Percentiles rank a stretch among this genome's conserved stretches.
Conservation (phyloP, 2,797 vertebrate species). For the Dicrostonyx torquatus region DNA sequence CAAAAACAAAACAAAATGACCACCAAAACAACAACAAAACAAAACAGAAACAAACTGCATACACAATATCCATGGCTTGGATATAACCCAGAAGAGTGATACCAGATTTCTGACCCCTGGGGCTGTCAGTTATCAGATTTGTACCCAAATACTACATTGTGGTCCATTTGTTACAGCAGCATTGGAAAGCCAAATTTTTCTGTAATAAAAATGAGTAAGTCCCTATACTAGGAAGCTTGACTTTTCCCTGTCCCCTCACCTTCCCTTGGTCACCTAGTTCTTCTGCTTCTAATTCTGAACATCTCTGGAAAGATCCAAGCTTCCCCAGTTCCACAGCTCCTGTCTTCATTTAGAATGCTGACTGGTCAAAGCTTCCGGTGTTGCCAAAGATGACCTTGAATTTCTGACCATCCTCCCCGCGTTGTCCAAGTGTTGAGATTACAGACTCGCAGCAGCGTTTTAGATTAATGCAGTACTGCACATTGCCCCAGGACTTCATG, state of each 20-base stretch:
- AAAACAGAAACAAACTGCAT: background rate
- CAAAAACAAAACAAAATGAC: no score
- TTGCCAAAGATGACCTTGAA: background rate
- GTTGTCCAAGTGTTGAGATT: background rate
- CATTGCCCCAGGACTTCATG: no score
- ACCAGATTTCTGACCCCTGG: background rate
- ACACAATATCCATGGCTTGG: background rate
- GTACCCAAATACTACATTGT: background rate
- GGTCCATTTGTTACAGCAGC: background rate
- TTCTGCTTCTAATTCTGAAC: background rate
- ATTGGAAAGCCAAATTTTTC: background rate
- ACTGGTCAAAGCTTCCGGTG: background rate
- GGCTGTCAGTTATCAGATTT: background rate
- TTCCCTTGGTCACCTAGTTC: background rate
- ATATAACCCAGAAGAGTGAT: background rate
- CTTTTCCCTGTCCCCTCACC: background rate
- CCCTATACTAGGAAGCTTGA: background rate
- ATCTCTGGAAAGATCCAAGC: background rate
- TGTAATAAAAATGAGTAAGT: background rate
- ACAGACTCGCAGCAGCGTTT: background rate
- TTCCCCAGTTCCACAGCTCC: background rate
- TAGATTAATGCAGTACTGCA: rapidly evolving
- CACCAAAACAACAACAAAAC: background rate
- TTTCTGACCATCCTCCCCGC: background rate
- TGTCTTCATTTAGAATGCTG: background rate